phyloP scores from a whole-genome alignment of 1,140 invertebrate genomes.

The Physella acuta region DNA sequence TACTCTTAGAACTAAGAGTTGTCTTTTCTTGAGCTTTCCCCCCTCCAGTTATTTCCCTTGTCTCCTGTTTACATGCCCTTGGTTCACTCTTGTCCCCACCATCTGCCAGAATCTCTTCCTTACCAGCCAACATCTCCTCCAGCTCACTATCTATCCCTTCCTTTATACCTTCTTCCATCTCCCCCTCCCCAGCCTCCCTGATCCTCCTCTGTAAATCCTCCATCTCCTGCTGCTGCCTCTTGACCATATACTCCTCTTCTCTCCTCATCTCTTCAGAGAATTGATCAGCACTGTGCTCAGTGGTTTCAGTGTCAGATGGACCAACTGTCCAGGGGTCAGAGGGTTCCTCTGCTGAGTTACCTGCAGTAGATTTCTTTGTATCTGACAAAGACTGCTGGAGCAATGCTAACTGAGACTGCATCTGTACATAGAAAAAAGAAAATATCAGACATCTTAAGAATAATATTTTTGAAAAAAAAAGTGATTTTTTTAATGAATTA shows the following conservation, averaged over 20 bases:
- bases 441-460: too few relatives aligned
- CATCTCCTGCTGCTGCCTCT: conserved; percentile 15
- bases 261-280: neutral
- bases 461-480: too few relatives aligned
- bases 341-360: neutral
- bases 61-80: too few relatives aligned
- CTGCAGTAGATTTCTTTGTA: neutral
- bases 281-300: neutral
- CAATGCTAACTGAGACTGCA: conserved; percentile 8
- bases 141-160: neutral
- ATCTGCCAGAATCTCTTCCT: conserved; percentile 15
- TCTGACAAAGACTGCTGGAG: conserved; percentile 12
- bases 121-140: conserved; percentile 9
- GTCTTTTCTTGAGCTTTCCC: too few relatives aligned
- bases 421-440: neutral
- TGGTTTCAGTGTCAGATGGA: neutral
- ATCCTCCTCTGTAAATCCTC: conserved; percentile 10
- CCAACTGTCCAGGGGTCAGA: conserved; percentile 8
- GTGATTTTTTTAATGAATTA: too few relatives aligned
- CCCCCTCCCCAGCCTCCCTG: conserved; percentile 1
- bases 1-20: too few relatives aligned
- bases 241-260: neutral
- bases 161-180: conserved; percentile 15
- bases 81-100: too few relatives aligned
- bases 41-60: too few relatives aligned